Conservation (phyloP, 2,113 vertebrate species). For the Anhinga anhinga region DNA sequence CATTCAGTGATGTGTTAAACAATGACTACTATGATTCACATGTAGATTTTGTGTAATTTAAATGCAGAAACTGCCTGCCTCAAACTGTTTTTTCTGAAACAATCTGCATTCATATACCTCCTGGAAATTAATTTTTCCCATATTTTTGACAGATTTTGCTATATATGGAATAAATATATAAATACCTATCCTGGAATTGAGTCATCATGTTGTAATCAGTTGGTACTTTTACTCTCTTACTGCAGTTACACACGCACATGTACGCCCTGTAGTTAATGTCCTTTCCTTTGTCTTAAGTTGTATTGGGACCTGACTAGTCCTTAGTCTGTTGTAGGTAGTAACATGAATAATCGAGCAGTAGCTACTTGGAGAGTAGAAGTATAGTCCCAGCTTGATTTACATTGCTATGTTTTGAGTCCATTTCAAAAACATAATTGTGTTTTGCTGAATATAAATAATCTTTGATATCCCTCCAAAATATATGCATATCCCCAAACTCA, state of each 20-base stretch:
- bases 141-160: neutral
- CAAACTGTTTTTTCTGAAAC: neutral
- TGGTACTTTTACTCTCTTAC: neutral
- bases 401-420: neutral
- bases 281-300: neutral
- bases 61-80: neutral
- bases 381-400: neutral
- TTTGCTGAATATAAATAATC: slow-evolving; percentile 10
- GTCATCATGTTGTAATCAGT: neutral
- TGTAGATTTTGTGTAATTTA: neutral
- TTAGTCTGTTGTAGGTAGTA: neutral
- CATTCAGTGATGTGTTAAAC: neutral
- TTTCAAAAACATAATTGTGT: neutral
- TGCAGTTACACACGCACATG: neutral
- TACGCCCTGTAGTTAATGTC: neutral
- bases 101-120: neutral
- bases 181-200: neutral
- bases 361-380: neutral
- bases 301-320: neutral
- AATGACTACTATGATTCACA: neutral
- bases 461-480: neutral
- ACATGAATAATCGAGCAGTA: neutral
- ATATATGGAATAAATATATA: neutral
- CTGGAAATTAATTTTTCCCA: neutral
- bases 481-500: neutral